phyloP scores from a whole-genome alignment of 2,888 invertebrate genomes.

The Epinotia brunnichana region DNA sequence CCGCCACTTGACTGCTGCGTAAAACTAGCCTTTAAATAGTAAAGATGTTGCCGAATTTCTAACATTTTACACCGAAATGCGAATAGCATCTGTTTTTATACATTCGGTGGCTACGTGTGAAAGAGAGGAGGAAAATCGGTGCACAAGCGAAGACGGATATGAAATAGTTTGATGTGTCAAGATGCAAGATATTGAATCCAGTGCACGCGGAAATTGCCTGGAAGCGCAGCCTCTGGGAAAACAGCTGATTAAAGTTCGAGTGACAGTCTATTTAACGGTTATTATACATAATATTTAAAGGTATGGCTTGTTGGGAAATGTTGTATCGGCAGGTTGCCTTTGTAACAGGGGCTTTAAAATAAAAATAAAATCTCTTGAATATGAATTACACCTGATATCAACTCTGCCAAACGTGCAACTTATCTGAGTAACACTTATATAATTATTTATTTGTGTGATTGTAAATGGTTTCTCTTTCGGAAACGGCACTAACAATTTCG shows the following conservation, averaged over 20 bases:
- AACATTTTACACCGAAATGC: not conserved
- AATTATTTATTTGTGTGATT: too few species aligned
- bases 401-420: too few species aligned
- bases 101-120: not conserved
- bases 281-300: not conserved
- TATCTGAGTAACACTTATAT: too few species aligned
- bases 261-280: conserved; percentile 7
- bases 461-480: too few species aligned
- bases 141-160: conserved; percentile 5
- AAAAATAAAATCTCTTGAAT: too few species aligned
- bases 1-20: too few species aligned
- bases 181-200: conserved; percentile 32
- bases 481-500: too few species aligned
- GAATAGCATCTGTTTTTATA: not conserved
- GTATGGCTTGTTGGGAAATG: not conserved
- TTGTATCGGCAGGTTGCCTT: not conserved
- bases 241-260: conserved; percentile 19
- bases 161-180: conserved; percentile 29
- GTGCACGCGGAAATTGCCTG: conserved; percentile 24
- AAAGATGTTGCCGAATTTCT: not conserved
- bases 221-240: conserved; percentile 11
- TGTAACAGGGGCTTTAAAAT: not conserved
- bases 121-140: not conserved
- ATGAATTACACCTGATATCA: too few species aligned
- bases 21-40: too few species aligned